Conservation (phyloP, 1,140 invertebrate genomes). For the Holotrichia oblita region DNA sequence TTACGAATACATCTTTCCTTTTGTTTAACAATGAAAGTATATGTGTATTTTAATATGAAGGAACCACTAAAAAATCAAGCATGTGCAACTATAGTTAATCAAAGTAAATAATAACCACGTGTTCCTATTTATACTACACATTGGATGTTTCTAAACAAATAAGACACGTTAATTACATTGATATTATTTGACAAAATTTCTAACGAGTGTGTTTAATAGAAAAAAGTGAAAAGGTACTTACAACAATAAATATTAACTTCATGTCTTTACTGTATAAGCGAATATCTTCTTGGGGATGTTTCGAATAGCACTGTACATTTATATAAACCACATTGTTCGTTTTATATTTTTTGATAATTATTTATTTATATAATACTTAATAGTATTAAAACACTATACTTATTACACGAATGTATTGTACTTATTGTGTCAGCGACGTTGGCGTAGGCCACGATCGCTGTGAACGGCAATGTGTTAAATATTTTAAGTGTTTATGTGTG, state of each 20-base stretch:
- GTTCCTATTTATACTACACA: not conserved
- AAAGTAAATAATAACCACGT: not conserved
- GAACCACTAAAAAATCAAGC: too few species aligned
- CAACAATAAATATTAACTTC: constrained; percentile 30
- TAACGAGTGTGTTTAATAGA: not conserved
- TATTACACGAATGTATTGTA: constrained; percentile 16
- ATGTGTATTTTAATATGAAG: too few species aligned
- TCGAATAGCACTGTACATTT: constrained; percentile 1
- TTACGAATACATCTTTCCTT: too few species aligned
- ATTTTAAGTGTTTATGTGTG: constrained; percentile 33
- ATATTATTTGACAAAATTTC: not conserved
- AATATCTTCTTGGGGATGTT: constrained; percentile 7
- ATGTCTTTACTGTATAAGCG: not conserved
- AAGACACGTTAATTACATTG: not conserved
- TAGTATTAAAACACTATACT: constrained; percentile 12
- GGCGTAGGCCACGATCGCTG: constrained; percentile 12
- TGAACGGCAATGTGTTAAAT: constrained; percentile 33
- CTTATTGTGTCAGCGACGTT: not conserved
- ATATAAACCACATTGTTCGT: constrained; percentile 35
- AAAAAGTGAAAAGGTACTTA: constrained; percentile 25
- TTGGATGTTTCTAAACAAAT: constrained; percentile 12
- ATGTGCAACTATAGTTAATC: not conserved
- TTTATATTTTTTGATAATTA: not conserved
- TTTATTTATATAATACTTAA: not conserved
- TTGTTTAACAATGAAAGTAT: too few species aligned